A percentile compares a stretch with the other conserved stretches of the same genome.
These are phyloP conservation scores for Malurus splendens DNA, from an alignment of 2,797 vertebrate species.

Conservation along the genomic window DNA sequence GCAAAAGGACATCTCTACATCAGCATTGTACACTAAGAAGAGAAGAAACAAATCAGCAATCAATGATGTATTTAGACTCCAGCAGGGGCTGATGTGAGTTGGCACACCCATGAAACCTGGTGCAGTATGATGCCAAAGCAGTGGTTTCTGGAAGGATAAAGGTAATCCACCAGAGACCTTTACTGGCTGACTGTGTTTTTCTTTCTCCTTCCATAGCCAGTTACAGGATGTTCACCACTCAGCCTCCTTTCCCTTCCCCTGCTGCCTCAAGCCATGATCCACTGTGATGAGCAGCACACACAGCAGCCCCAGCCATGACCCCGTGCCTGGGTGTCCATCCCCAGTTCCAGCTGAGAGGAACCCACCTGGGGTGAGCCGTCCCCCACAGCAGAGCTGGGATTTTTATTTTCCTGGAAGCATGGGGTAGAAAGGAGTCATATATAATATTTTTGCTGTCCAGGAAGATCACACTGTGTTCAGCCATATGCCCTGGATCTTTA, in stretches of 20 bases:
- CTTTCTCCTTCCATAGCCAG: background rate
- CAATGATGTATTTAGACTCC: background rate
- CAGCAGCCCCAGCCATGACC: background rate
- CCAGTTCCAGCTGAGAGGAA: background rate
- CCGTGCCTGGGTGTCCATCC: background rate
- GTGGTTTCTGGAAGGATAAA: background rate
- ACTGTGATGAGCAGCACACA: rapidly evolving
- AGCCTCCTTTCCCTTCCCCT: background rate
- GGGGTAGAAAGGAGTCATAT: background rate
- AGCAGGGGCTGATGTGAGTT: background rate
- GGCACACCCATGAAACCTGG: background rate
- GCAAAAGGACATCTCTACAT: background rate
- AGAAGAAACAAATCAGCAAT: background rate
- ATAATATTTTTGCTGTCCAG: background rate
- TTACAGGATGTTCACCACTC: background rate
- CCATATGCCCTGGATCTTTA: background rate
- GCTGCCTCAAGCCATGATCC: background rate
- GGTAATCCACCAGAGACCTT: background rate
- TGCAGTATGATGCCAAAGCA: background rate
- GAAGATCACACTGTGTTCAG: background rate
- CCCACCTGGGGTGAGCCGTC: background rate
- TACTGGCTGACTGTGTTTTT: background rate
- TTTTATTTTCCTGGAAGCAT: background rate
- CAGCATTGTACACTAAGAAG: background rate
- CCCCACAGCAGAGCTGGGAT: background rate